Conservation (phyloP, 2,888 invertebrate species). For the Drosophila stalkeri region DNA sequence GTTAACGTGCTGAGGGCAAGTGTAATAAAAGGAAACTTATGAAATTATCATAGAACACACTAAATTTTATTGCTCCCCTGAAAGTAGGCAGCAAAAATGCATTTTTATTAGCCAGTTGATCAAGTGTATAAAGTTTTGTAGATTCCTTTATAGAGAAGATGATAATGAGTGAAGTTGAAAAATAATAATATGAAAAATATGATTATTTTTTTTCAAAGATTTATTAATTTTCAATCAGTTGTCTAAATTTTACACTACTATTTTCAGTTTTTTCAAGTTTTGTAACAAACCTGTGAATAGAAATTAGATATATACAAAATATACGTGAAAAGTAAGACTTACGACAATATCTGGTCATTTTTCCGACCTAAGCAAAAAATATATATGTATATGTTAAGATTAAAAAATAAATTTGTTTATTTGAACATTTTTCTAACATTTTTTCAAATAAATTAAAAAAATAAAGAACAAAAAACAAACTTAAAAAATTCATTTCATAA, state of each 20-base stretch:
- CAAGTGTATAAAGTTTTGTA: not conserved
- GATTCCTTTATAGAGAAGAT: not conserved
- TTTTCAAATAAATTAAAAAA: not conserved
- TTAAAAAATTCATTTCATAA: not conserved
- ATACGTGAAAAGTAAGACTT: not conserved
- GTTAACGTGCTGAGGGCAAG: no score
- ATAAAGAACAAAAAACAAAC: not conserved
- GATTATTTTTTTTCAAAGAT: not conserved
- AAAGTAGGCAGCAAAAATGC: slow-evolving; percentile 23
- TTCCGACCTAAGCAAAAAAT: not conserved
- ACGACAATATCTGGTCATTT: no score
- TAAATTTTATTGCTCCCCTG: slow-evolving; percentile 6
- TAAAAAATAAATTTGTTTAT: not conserved
- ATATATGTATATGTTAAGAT: not conserved
- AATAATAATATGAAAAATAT: not conserved
- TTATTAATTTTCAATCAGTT: not conserved
- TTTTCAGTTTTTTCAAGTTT: not conserved
- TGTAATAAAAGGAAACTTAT: not conserved
- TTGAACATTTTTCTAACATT: not conserved
- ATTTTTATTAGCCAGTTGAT: not conserved
- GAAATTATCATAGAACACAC: not conserved
- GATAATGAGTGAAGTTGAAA: not conserved
- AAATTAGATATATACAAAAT: not conserved
- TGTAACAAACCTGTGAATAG: not conserved
- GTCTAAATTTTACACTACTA: not conserved